Percentiles rank a stretch among this genome's conserved stretches.
phyloP scores from a whole-genome alignment of 2,113 vertebrate genomes.

The Muntiacus reevesi region DNA sequence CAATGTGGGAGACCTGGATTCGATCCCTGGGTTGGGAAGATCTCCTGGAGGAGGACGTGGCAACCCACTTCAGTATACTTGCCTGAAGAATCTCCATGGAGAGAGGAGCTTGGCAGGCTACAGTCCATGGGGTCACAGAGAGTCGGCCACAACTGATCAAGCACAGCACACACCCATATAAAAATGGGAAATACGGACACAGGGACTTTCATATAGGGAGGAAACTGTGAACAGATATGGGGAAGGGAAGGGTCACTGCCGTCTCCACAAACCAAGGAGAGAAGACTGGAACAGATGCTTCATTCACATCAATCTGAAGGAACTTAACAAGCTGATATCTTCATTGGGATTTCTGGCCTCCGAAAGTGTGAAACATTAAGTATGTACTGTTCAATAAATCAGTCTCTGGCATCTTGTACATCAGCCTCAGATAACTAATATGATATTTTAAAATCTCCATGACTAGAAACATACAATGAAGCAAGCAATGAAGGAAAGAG shows the following conservation, averaged over 20 bases:
- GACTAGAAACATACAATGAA: neutral
- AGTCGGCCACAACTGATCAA: neutral
- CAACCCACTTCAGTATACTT: neutral
- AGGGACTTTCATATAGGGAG: neutral
- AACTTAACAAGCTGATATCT: neutral
- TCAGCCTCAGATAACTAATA: neutral
- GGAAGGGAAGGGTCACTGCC: no score
- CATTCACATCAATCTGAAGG: neutral
- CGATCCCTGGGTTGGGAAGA: neutral
- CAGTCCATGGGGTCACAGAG: neutral
- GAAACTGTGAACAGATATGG: neutral
- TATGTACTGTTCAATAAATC: neutral
- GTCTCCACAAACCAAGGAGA: neutral
- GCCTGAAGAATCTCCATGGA: neutral
- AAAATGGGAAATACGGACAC: neutral
- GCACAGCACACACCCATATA: neutral
- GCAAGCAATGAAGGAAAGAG: neutral
- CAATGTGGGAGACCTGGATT: neutral
- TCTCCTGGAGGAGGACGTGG: neutral
- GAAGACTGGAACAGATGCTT: neutral
- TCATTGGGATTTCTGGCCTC: neutral
- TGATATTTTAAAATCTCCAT: neutral
- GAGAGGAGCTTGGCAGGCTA: neutral
- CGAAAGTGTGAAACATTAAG: neutral
- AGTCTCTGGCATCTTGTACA: neutral